phyloP scores from a whole-genome alignment of 2,113 vertebrate species.

The Aegotheles bennettii region DNA sequence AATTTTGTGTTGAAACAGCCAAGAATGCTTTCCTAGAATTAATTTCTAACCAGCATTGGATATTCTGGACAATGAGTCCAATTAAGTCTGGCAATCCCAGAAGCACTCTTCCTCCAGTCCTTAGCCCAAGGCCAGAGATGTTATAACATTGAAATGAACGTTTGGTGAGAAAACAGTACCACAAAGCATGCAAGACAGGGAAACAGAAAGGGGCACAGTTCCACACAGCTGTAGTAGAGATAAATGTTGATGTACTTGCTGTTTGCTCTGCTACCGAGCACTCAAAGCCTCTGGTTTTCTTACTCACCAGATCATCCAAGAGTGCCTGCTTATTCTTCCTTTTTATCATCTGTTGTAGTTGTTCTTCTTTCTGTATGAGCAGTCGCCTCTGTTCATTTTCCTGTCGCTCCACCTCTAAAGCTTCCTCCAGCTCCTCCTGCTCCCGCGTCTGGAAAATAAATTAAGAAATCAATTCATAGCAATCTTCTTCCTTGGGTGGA shows the following conservation, averaged over 20 bases:
- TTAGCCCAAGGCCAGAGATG: neutral
- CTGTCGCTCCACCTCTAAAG: constrained; percentile 87
- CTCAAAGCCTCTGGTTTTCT: neutral
- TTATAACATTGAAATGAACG: neutral
- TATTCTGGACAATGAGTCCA: neutral
- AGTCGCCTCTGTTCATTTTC: constrained; percentile 85
- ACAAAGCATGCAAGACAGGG: neutral
- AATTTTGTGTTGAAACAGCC: neutral
- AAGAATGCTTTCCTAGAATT: neutral
- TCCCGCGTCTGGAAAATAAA: constrained; percentile 84
- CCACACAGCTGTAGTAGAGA: neutral
- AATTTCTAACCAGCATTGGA: neutral
- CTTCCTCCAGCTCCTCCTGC: constrained; percentile 95
- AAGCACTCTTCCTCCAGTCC: neutral
- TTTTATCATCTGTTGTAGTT: constrained; percentile 88
- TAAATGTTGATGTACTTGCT: neutral
- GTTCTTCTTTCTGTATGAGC: constrained; percentile 88
- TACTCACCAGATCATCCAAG: constrained; percentile 91
- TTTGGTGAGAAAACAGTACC: neutral
- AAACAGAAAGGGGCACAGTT: neutral
- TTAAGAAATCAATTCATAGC: neutral
- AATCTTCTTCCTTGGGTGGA: neutral
- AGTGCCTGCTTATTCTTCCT: constrained; percentile 95
- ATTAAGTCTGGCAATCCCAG: neutral
- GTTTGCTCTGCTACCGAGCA: neutral